Evolutionary conservation across 2,113 vertebrate species (phyloP).

Genomic region (Pterocles burchelli): DNA sequence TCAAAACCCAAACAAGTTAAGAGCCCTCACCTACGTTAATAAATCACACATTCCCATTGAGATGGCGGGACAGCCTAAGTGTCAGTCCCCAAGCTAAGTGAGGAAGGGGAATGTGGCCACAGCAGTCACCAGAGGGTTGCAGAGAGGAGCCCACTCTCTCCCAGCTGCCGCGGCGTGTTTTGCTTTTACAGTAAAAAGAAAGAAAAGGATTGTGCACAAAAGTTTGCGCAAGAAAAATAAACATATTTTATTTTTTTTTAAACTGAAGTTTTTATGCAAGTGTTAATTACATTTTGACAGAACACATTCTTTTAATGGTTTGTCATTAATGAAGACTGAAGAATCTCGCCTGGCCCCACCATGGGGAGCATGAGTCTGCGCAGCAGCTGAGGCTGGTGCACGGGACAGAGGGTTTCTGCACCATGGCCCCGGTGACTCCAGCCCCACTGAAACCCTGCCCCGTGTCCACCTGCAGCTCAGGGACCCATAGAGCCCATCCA

Average conservation of each 20-base stretch:
- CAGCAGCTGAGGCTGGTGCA: accelerated
- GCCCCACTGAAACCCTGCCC: neutral
- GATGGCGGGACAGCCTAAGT: neutral
- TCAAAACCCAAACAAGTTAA: neutral
- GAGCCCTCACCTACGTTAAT: neutral
- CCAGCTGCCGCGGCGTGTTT: neutral
- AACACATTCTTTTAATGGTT: too few relatives aligned
- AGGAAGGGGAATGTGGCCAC: neutral
- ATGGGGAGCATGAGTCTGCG: too few relatives aligned
- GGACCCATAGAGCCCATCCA: neutral
- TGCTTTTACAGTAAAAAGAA: too few relatives aligned
- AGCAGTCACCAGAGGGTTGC: neutral
- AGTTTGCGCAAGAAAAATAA: too few relatives aligned
- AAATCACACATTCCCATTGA: neutral
- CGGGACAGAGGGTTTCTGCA: neutral
- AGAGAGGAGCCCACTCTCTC: neutral
- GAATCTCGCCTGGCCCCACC: neutral
- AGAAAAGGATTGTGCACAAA: too few relatives aligned
- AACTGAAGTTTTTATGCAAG: too few relatives aligned
- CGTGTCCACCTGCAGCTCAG: accelerated
- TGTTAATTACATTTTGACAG: too few relatives aligned
- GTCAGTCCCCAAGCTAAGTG: too few relatives aligned
- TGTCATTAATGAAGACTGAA: too few relatives aligned
- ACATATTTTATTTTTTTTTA: too few relatives aligned
- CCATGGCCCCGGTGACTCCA: neutral